Conservation (phyloP, 2,113 vertebrate species). For the Periophthalmodon schlosseri region DNA sequence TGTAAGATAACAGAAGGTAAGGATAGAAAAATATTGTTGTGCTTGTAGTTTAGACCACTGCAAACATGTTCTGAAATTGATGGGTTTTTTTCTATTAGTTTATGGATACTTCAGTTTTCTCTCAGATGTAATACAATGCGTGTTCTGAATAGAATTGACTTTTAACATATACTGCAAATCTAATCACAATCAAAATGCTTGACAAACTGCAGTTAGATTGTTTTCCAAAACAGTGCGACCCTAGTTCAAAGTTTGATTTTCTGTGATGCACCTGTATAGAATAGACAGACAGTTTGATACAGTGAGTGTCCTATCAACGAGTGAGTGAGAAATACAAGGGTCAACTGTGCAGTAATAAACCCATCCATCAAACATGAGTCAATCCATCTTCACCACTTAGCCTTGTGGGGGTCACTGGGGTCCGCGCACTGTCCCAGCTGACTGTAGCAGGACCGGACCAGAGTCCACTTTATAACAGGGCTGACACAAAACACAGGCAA, state of each 20-base stretch:
- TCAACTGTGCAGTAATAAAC: constrained; percentile 9
- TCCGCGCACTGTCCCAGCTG: not conserved
- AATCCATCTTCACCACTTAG: constrained; percentile 2
- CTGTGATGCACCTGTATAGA: not conserved
- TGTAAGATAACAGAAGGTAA: too few species aligned
- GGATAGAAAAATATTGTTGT: too few species aligned
- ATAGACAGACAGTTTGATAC: not conserved
- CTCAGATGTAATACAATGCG: too few species aligned
- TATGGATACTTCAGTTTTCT: too few species aligned
- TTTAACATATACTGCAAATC: too few species aligned
- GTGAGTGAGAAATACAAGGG: constrained; percentile 7
- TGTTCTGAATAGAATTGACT: too few species aligned
- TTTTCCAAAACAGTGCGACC: too few species aligned
- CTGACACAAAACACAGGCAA: constrained; percentile 7
- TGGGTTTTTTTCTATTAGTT: too few species aligned
- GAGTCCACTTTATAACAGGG: not conserved
- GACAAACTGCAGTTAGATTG: too few species aligned
- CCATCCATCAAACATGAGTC: constrained; percentile 5
- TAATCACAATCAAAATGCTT: too few species aligned
- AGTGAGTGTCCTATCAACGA: not conserved
- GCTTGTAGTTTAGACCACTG: too few species aligned
- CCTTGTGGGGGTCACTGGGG: not conserved
- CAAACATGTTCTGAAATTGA: too few species aligned
- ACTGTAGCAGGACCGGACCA: not conserved
- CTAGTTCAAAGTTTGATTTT: not conserved